Base-by-base conservation (phyloP, 1,140 invertebrate species). In the Trissolcus basalis region DNA sequence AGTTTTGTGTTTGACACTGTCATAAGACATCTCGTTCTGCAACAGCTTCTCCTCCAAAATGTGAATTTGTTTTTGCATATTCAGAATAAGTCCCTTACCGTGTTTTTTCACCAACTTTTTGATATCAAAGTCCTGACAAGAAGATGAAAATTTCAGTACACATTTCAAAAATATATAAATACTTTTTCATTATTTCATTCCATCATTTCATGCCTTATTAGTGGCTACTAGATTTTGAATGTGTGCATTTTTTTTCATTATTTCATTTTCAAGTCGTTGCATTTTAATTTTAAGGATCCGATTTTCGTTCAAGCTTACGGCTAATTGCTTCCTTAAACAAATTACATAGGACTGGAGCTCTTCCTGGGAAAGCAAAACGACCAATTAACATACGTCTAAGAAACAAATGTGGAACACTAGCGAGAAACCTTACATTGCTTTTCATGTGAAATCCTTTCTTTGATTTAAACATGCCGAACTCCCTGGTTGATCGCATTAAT, bases 221-320 rank as follows among this genome's bases (percentile, higher is more conserved):
- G 55, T 60, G 41, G 67, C 54, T 12, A 78, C 50, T 12, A 80
- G 16, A 76, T 71, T 76, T 51, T 84, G 80, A 13, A 84, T 80
- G 4, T 80, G 75, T 41, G 48, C 76, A 6, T 84, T 76, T 56
- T 83, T 84, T 43, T 78, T 80, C 12, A 68, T 56, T 44, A 82
- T 55, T 55, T 83, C 80, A 45, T 68, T 78, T 59, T 82, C 78
- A 13, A 84, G 47, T 33, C 77, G 71, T 1, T 80, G 74, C 54
- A 84, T 77, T 72, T 80, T 81, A 45, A 83, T 81, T 63, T 83
- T 84, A 1, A 84, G 51, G 47, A 81, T 68, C 54, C 80, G 74
- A 80, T 83, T 84, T 44, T 84, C 82, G 41, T 76, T 78, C 16
- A 73, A 65, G 47, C 69, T 77, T 32, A 73, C 59, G 3, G 74